Conservation (phyloP, 1,140 invertebrate species). For the Campoletis sonorensis region DNA sequence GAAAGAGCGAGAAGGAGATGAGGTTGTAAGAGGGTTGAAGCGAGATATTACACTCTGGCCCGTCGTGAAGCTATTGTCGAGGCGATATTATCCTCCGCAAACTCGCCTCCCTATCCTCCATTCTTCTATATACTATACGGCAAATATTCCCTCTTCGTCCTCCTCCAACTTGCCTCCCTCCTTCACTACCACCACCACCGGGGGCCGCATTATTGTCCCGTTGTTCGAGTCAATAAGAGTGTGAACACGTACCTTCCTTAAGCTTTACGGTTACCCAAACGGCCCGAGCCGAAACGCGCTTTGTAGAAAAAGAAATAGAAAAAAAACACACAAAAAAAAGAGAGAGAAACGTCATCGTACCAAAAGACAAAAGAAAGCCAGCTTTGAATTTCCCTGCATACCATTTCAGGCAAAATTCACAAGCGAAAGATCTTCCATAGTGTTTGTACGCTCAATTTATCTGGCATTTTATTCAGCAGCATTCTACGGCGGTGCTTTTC, state of each 20-base stretch:
- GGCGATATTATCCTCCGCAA: slow-evolving; percentile 28
- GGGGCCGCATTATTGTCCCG: not conserved
- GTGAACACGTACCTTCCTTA: not conserved
- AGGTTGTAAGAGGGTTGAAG: slow-evolving; percentile 9
- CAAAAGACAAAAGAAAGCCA: no score
- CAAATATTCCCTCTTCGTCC: slow-evolving; percentile 12
- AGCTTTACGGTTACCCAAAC: slow-evolving; percentile 3
- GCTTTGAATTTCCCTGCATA: no score
- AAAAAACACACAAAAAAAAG: not conserved
- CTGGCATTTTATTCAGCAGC: no score
- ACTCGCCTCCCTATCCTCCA: slow-evolving; percentile 2
- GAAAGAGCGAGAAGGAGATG: not conserved
- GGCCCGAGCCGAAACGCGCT: not conserved
- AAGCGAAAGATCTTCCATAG: no score
- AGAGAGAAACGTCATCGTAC: not conserved
- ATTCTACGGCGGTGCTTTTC: no score
- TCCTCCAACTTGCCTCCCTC: not conserved
- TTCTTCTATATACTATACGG: slow-evolving; percentile 21
- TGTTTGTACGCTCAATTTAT: no score
- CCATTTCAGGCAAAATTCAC: no score
- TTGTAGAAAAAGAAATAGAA: not conserved
- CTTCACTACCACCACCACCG: not conserved
- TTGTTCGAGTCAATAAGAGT: slow-evolving; percentile 29
- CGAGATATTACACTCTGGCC: slow-evolving; percentile 8
- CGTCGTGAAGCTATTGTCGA: slow-evolving; percentile 27